phyloP scores from a whole-genome alignment of 2,888 invertebrate species.

The Agrilus biguttatus region DNA sequence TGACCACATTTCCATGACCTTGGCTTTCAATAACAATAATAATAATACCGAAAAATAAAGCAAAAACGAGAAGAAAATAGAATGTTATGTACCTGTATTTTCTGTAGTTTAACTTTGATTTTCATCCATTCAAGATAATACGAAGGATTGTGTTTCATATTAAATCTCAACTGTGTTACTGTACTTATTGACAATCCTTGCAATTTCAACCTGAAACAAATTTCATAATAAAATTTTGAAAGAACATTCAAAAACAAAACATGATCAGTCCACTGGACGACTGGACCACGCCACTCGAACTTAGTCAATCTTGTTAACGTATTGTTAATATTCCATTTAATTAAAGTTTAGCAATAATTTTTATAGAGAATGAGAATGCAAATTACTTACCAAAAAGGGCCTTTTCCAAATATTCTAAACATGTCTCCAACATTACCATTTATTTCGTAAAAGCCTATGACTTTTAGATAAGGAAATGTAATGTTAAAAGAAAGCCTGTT shows the following conservation, averaged over 20 bases:
- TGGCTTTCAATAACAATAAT: background rate
- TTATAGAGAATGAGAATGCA: too few relatives aligned
- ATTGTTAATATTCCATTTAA: background rate
- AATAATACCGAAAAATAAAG: background rate
- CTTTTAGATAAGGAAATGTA: conserved; percentile 26
- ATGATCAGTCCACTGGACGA: too few relatives aligned
- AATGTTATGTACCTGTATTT: conserved; percentile 20
- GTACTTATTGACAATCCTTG: conserved; percentile 23
- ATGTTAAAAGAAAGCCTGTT: conserved; percentile 24
- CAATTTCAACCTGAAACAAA: conserved; percentile 22
- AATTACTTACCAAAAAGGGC: conserved; percentile 26
- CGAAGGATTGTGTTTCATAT: conserved; percentile 12
- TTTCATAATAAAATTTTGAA: background rate
- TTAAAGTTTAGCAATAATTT: background rate
- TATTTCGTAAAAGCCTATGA: conserved; percentile 26
- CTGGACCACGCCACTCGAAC: too few relatives aligned
- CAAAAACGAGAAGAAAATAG: too few relatives aligned
- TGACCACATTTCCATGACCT: background rate
- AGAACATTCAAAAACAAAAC: too few relatives aligned
- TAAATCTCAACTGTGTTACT: conserved; percentile 13
- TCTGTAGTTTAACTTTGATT: conserved; percentile 22
- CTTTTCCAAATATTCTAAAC: conserved; percentile 25
- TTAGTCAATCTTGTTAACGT: too few relatives aligned
- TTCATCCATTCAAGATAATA: conserved; percentile 16
- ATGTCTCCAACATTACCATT: conserved; percentile 25